These are phyloP conservation scores for Hexactinellida sp. DNA, from an alignment of 37 sponge, comb jelly and placozoan genomes.

Conservation along the genomic window DNA sequence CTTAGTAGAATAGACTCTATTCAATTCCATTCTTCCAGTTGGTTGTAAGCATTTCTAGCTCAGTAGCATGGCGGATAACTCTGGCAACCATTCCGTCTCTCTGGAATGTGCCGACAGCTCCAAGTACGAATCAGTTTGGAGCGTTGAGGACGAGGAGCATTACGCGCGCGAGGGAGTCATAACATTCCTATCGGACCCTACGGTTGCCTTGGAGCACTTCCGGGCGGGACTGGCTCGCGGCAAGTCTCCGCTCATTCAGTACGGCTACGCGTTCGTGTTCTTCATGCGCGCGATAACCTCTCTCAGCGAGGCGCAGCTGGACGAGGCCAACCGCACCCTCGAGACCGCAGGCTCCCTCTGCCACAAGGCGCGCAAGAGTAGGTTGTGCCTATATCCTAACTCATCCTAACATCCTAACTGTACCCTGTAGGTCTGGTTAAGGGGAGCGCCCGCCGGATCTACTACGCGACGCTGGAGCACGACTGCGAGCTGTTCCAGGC, in stretches of 20 bases:
- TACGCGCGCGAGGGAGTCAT: background rate
- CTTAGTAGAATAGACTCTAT: too few relatives aligned
- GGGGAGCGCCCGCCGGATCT: background rate
- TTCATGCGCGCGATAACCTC: background rate
- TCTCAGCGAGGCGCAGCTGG: background rate
- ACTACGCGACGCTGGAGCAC: background rate
- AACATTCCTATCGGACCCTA: background rate
- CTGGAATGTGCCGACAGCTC: background rate
- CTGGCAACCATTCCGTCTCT: background rate
- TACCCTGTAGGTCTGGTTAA: background rate
- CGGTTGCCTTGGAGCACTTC: background rate
- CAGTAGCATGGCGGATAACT: background rate
- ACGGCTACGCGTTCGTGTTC: background rate
- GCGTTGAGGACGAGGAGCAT: background rate
- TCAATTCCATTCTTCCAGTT: too few relatives aligned
- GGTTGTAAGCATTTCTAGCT: too few relatives aligned
- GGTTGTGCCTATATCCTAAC: background rate
- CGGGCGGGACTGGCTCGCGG: background rate
- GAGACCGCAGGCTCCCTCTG: background rate
- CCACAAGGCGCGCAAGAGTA: background rate
- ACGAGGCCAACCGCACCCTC: background rate
- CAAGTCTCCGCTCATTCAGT: background rate
- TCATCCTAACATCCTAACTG: background rate
- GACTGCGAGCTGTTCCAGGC: constrained; percentile 75
- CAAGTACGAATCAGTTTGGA: background rate